Conservation (phyloP, 2,888 invertebrate genomes). For the Empis stercorea region DNA sequence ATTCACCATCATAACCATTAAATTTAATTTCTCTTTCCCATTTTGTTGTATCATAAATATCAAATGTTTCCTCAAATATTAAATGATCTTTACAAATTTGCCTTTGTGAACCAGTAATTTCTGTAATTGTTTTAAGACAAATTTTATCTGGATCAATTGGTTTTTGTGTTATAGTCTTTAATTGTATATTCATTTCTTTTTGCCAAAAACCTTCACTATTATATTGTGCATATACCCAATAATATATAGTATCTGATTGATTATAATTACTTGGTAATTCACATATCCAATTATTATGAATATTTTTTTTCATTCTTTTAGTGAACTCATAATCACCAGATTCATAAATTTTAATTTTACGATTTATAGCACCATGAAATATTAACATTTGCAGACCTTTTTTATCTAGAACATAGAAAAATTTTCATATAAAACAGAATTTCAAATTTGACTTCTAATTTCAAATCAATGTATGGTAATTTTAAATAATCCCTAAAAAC, state of each 20-base stretch:
- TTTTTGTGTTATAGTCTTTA: constrained; percentile 5
- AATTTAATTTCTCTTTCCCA: constrained; percentile 47
- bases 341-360: constrained; percentile 36
- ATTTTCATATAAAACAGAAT: no score
- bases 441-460: no score
- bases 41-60: constrained; percentile 26
- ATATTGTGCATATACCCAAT: constrained; percentile 47
- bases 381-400: constrained; percentile 43
- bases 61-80: constrained; percentile 51
- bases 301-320: constrained; percentile 33
- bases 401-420: no score
- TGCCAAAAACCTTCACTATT: constrained; percentile 31
- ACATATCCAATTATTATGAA: constrained; percentile 38
- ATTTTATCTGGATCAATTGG: no score
- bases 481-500: no score
- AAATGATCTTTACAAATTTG: constrained; percentile 37
- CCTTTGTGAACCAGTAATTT: no score
- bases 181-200: no score
- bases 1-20: constrained; percentile 36
- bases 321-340: constrained; percentile 43
- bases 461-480: no score
- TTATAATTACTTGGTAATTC: constrained; percentile 39
- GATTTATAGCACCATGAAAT: constrained; percentile 54
- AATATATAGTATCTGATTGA: constrained; percentile 44
- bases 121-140: no score